These are phyloP conservation scores for Xenus cinereus DNA, from an alignment of 2,113 vertebrate species.

Conservation along the genomic window DNA sequence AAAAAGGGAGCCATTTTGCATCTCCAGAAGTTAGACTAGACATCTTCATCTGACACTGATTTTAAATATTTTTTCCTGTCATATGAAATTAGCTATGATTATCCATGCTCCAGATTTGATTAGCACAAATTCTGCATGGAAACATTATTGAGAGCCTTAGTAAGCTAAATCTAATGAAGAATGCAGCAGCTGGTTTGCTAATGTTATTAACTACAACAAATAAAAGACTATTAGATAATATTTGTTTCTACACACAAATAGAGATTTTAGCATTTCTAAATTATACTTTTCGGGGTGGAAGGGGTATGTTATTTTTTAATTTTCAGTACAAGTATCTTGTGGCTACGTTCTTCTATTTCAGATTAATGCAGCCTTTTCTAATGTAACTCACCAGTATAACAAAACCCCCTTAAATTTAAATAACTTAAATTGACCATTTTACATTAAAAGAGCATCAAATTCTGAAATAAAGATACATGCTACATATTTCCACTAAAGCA, in stretches of 20 bases:
- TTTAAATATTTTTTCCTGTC: neutral
- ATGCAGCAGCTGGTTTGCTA: neutral
- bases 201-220: neutral
- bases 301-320: neutral
- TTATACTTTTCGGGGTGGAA: fast-evolving
- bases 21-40: neutral
- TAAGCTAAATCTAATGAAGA: neutral
- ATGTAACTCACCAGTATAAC: neutral
- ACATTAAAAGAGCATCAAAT: neutral
- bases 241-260: neutral
- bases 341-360: neutral
- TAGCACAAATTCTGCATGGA: neutral
- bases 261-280: neutral
- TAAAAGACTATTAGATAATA: neutral
- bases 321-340: neutral
- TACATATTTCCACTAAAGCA: neutral
- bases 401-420: neutral
- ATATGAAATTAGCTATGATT: neutral
- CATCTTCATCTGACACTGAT: neutral
- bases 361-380: neutral
- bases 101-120: neutral
- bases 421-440: neutral
- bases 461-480: neutral
- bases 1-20: neutral
- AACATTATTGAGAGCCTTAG: neutral